These are phyloP conservation scores for Sinhomidia bicolor DNA, from an alignment of 2,888 invertebrate species.

Conservation along the genomic window DNA sequence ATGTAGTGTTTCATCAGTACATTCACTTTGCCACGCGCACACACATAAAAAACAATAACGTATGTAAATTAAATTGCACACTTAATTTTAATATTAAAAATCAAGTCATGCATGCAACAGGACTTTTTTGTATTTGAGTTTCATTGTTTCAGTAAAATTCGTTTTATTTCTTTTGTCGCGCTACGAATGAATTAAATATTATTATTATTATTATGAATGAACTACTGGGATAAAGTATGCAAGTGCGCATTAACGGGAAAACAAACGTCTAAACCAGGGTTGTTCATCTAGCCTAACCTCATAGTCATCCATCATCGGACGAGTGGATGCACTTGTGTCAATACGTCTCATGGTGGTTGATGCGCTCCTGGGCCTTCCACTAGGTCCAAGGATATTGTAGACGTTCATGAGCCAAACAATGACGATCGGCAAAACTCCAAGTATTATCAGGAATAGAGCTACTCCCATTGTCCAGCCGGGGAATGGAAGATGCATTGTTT, in stretches of 20 bases:
- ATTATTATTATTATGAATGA: background rate
- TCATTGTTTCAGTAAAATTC: conserved; percentile 54
- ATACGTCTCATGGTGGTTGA: conserved; percentile 90
- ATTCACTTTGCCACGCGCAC: background rate
- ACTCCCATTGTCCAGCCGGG: conserved; percentile 92
- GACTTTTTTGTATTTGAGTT: conserved; percentile 52
- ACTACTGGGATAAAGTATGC: background rate
- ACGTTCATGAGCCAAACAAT: conserved; percentile 92
- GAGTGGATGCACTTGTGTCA: conserved; percentile 94
- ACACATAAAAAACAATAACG: background rate
- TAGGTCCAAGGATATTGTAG: conserved; percentile 91
- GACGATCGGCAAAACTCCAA: conserved; percentile 92
- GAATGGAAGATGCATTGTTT: conserved; percentile 86
- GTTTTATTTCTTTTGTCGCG: background rate
- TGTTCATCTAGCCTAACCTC: conserved; percentile 85
- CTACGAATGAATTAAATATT: background rate
- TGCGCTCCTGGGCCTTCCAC: conserved; percentile 78
- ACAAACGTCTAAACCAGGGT: conserved; percentile 78
- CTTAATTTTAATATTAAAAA: background rate
- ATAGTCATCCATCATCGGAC: conserved; percentile 97
- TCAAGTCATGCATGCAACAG: conserved; percentile 31
- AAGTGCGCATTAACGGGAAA: conserved; percentile 64
- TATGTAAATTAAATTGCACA: background rate
- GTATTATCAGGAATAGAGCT: conserved; percentile 89
- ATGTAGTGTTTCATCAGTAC: conserved; percentile 15